Percentiles rank a stretch among this genome's conserved stretches.
These are phyloP conservation scores for Xanthia togata DNA, from an alignment of 2,888 invertebrate species.

Conservation along the genomic window DNA sequence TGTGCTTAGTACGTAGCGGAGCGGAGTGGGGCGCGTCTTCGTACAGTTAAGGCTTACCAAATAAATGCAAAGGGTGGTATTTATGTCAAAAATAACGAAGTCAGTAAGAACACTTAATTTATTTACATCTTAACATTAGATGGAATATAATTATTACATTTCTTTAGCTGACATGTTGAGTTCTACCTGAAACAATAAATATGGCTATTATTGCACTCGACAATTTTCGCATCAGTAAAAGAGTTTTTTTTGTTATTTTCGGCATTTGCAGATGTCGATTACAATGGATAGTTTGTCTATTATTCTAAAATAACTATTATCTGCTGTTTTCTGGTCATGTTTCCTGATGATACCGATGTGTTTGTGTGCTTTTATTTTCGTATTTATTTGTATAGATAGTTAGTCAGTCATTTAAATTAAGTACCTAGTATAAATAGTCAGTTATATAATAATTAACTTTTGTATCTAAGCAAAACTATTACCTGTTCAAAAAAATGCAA, in stretches of 20 bases:
- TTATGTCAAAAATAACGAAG: constrained; percentile 11
- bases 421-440: too few species aligned
- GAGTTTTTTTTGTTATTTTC: background rate
- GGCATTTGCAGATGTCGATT: background rate
- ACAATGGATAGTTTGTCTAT: background rate
- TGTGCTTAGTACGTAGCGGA: too few species aligned
- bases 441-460: too few species aligned
- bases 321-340: background rate
- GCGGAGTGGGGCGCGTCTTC: too few species aligned
- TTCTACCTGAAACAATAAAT: constrained; percentile 66
- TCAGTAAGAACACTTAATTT: constrained; percentile 69
- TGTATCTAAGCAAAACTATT: too few species aligned
- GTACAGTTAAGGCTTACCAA: too few species aligned
- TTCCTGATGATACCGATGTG: too few species aligned
- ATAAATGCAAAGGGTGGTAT: background rate
- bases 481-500: too few species aligned
- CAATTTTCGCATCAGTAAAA: background rate
- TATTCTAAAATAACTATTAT: background rate
- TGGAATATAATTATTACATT: constrained; percentile 55
- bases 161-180: constrained; percentile 32
- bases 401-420: too few species aligned
- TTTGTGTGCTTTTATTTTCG: too few species aligned
- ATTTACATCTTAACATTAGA: constrained; percentile 74
- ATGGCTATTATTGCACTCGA: background rate
- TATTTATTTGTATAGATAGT: too few species aligned